Evolutionary conservation across 1,140 invertebrate genomes (phyloP), one percentile per base, ranked within the genome.

Genomic region (Drosophila subobscura): DNA sequence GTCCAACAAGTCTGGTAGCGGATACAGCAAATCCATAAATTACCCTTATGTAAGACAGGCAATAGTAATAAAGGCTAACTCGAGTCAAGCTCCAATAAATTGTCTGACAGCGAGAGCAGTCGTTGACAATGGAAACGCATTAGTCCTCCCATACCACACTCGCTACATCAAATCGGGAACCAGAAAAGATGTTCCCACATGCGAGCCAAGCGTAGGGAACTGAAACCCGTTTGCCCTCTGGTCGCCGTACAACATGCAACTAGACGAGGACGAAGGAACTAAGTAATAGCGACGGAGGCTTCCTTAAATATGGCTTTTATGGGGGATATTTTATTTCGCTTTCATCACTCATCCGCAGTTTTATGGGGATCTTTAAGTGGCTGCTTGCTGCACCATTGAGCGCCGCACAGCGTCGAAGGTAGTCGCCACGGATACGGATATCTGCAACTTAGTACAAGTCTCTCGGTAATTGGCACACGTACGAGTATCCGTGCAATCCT

Each of bases 61-160:
- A 74, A 81, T 86, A 71, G 81, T 71, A 80, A 86, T 81, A 81
- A 77, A 71, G 81, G 54, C 77, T 74, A 80, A 77, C 58, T 72
- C 59, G 72, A 59, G 58, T 44, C 63, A 52, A 65, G 81, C 81
- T 74, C 60, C 77, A 77, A 88, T 85, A 88, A 86, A 85, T 88
- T 75, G 53, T 64, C 47, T 59, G 75, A 66, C 56, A 68, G 53
- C 56, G 58, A 57, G 63, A 68, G 54, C 33, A 55, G 44, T 77
- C 59, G 55, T 74, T 67, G 80, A 85, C 80, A 85, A 79, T 77
- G 78, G 81, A 85, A 86, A 86, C 68, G 77, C 80, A 85, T 85
- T 85, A 77, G 72, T 52, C 40, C 29, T 49, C 27, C 8, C 27
- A 27, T 22, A 40, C 23, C 45, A n/a, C 20, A 7, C 45, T 12